A percentile compares a stretch with the other conserved stretches of the same genome.
Evolutionary conservation across 2,797 vertebrate genomes (phyloP).

Genomic region (Haliaeetus albicilla): DNA sequence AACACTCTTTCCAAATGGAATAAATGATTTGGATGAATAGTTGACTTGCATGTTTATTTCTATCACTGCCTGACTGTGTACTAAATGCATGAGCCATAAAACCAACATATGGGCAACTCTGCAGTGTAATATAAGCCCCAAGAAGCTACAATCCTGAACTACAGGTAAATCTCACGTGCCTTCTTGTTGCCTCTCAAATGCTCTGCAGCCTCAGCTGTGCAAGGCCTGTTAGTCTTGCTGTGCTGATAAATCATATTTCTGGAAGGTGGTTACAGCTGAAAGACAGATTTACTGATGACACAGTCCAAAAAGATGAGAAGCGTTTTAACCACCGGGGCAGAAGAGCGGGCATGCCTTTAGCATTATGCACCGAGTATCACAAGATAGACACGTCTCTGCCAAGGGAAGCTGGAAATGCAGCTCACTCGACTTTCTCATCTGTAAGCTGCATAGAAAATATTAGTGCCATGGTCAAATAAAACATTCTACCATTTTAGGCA

Average conservation of each 20-base stretch:
- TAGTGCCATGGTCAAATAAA: slow-evolving; percentile 43
- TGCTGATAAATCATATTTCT: slow-evolving; percentile 12
- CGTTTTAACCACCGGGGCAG: not conserved
- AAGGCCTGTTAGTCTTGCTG: not conserved
- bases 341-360: not conserved
- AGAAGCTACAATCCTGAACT: not conserved
- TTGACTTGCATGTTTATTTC: slow-evolving; percentile 6
- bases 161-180: not conserved
- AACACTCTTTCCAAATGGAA: not conserved
- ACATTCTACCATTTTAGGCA: slow-evolving; percentile 39
- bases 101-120: not conserved
- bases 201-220: not conserved
- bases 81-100: not conserved
- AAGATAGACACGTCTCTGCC: not conserved
- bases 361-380: not conserved
- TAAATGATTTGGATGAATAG: slow-evolving; percentile 6
- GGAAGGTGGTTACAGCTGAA: slow-evolving; percentile 22
- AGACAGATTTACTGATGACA: slow-evolving; percentile 23
- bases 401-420: slow-evolving; percentile 5
- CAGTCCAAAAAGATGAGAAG: not conserved
- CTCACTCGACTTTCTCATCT: not conserved
- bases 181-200: not conserved
- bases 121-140: not conserved
- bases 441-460: slow-evolving; percentile 3
- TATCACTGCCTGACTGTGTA: not conserved